A percentile compares a stretch with the other conserved stretches of the same genome.
Conservation (phyloP, 2,797 vertebrate species). For the Xiphophorus birchmanni region DNA sequence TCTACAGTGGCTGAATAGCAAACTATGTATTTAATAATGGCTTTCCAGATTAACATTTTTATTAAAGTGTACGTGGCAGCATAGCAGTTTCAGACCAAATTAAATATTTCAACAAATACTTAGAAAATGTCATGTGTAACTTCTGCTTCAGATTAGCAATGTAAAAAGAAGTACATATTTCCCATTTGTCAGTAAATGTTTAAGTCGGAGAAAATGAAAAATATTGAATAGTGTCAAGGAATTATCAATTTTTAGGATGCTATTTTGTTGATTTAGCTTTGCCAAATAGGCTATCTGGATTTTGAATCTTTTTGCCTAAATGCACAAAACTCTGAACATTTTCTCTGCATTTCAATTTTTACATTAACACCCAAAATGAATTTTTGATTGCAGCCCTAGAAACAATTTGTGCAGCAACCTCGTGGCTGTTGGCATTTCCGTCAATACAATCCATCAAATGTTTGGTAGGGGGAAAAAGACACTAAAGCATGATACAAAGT, state of each 20-base stretch:
- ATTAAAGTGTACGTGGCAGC: constrained; percentile 5
- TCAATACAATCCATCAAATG: neutral
- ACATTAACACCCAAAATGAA: neutral
- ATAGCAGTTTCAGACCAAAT: neutral
- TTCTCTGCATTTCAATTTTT: neutral
- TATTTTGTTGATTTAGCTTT: neutral
- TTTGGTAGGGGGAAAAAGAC: neutral
- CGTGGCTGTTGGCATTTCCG: neutral
- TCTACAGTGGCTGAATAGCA: constrained; percentile 26
- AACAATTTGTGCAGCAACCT: neutral
- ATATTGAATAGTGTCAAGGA: neutral
- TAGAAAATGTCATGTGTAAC: constrained; percentile 1
- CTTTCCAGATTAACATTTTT: constrained; percentile 32
- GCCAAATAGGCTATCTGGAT: neutral
- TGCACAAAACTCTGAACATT: neutral
- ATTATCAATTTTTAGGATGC: neutral
- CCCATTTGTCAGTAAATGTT: neutral
- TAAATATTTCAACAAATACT: neutral
- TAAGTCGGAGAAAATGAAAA: neutral
- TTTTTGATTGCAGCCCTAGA: neutral
- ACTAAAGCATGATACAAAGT: too few species aligned
- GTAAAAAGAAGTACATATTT: neutral
- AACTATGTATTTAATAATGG: constrained; percentile 21
- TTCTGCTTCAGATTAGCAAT: neutral
- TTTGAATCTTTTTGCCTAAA: neutral